These are phyloP conservation scores for Drosophila sproati DNA, from an alignment of 1,140 invertebrate genomes.

Conservation along the genomic window DNA sequence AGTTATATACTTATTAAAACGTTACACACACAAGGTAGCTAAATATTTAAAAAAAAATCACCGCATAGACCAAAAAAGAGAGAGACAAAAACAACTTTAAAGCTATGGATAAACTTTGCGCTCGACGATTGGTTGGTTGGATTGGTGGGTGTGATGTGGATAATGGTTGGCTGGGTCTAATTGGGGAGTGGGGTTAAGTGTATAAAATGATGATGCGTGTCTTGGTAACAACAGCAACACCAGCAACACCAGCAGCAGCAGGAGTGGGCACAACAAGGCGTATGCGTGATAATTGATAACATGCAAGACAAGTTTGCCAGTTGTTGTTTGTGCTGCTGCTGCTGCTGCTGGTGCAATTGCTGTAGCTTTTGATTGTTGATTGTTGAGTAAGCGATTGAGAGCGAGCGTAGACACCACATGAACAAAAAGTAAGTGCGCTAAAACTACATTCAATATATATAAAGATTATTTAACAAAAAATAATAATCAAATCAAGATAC, in stretches of 20 bases:
- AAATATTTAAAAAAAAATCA: constrained; percentile 51
- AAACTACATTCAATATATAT: constrained; percentile 61
- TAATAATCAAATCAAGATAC: constrained; percentile 37
- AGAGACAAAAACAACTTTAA: constrained; percentile 64
- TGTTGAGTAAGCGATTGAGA: constrained; percentile 29
- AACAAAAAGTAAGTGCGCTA: constrained; percentile 63
- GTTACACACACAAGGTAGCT: constrained; percentile 78
- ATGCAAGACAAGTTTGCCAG: constrained; percentile 35
- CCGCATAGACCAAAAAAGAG: constrained; percentile 54
- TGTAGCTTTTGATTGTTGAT: constrained; percentile 2
- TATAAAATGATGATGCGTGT: constrained; percentile 34
- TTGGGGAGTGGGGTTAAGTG: constrained; percentile 6
- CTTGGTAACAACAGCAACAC: constrained; percentile 8
- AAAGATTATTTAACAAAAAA: constrained; percentile 44
- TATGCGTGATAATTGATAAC: constrained; percentile 43
- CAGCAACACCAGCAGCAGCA: constrained; percentile 10
- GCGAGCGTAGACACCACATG: constrained; percentile 50
- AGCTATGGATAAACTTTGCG: constrained; percentile 71
- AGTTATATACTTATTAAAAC: constrained; percentile 55
- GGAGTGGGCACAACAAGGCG: constrained; percentile 30
- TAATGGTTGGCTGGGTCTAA: neutral
- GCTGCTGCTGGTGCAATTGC: constrained; percentile 2
- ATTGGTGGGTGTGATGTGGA: neutral
- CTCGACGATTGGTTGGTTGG: constrained; percentile 32
- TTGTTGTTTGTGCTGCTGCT: constrained; percentile 20